Evolutionary conservation across 2,888 invertebrate species (phyloP).

Genomic region (Carcina quercana): DNA sequence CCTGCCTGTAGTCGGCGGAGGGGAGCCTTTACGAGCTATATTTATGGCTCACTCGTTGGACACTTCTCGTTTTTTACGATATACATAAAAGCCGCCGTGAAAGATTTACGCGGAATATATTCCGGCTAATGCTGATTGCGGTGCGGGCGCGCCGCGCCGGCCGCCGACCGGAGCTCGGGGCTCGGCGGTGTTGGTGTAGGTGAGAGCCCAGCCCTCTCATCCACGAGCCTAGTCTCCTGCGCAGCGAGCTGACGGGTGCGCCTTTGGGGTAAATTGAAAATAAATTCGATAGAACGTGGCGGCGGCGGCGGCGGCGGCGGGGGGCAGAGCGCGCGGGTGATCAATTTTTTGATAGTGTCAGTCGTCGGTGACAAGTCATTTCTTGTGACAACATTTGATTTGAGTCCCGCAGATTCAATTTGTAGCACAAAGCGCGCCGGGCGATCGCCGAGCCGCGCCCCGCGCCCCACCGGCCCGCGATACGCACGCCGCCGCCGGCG

Average conservation of each 20-base stretch:
- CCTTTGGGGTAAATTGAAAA: no score
- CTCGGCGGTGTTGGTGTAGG: constrained; percentile 26
- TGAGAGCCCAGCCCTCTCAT: no score
- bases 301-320: background rate
- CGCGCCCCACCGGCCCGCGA: constrained; percentile 3
- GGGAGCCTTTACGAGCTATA: constrained; percentile 54
- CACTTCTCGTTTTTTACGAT: constrained; percentile 70
- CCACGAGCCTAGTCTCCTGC: no score
- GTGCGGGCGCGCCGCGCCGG: constrained; percentile 24
- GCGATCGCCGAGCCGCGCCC: background rate
- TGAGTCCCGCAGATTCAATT: constrained; percentile 65
- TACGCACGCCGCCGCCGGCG: constrained; percentile 9
- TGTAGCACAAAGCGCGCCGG: constrained; percentile 46
- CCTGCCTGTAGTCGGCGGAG: background rate
- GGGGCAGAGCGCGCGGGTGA: constrained; percentile 28
- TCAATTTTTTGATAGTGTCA: constrained; percentile 72
- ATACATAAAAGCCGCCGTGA: constrained; percentile 69
- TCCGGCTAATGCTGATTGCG: constrained; percentile 67
- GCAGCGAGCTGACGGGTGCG: no score
- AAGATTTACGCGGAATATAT: constrained; percentile 72
- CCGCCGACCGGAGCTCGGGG: background rate
- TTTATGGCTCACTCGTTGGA: constrained; percentile 61
- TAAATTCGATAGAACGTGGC: no score
- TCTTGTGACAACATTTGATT: constrained; percentile 66
- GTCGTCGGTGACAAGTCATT: constrained; percentile 54